Conservation (phyloP, 2,888 invertebrate genomes). For the Lobophora halterata region DNA sequence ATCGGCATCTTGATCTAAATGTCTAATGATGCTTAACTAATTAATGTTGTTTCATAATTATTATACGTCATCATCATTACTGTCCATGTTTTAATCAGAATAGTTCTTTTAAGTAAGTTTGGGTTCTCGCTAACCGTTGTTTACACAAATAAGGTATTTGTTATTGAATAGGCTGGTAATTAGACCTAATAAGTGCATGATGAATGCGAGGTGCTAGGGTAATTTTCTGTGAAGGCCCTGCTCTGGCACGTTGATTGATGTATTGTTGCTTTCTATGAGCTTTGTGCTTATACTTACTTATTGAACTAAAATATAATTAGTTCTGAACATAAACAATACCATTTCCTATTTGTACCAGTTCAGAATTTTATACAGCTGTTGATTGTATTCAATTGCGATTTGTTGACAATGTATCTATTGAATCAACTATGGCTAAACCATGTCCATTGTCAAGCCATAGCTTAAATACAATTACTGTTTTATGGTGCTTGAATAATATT, state of each 20-base stretch:
- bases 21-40: too few species aligned
- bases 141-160: conserved; percentile 9
- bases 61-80: too few species aligned
- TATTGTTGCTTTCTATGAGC: conserved; percentile 1
- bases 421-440: neutral
- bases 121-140: conserved; percentile 12
- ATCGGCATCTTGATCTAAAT: too few species aligned
- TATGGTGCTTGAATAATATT: conserved; percentile 14
- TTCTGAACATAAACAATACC: too few species aligned
- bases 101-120: too few species aligned
- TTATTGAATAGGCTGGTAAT: conserved; percentile 12
- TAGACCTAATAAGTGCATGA: conserved; percentile 9
- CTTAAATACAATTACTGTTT: conserved; percentile 1
- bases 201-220: conserved; percentile 9
- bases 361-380: too few species aligned
- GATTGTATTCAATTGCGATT: too few species aligned
- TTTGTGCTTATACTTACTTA: neutral
- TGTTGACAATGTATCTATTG: neutral
- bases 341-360: too few species aligned
- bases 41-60: too few species aligned
- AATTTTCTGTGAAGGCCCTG: conserved; percentile 9
- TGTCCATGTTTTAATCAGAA: too few species aligned
- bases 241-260: conserved; percentile 13
- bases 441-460: neutral
- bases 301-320: too few species aligned